These are phyloP conservation scores for Nycticorax nycticorax DNA, from an alignment of 2,113 vertebrate species.

Conservation along the genomic window DNA sequence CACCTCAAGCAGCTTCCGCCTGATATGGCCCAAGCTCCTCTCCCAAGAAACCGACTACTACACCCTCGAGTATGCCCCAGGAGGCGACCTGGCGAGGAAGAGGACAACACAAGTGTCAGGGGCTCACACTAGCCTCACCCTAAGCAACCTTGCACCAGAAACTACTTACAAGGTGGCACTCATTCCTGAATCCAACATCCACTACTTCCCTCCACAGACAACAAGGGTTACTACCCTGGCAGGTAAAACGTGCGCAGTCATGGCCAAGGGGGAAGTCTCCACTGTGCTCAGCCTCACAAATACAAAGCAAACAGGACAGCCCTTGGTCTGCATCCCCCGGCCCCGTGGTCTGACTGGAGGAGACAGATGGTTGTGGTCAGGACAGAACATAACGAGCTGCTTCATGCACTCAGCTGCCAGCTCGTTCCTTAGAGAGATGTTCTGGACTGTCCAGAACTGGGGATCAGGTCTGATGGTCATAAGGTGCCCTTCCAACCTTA, in stretches of 20 bases:
- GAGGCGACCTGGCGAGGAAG: not conserved
- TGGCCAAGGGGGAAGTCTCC: too few species aligned
- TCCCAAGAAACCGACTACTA: conserved; percentile 78
- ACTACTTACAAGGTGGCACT: conserved; percentile 86
- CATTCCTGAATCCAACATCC: conserved; percentile 81
- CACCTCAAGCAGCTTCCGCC: conserved; percentile 79
- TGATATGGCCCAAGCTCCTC: conserved; percentile 86
- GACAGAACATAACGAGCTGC: not conserved
- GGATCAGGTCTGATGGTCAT: not conserved
- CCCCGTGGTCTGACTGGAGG: too few species aligned
- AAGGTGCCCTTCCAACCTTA: not conserved
- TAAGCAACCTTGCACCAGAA: conserved; percentile 78
- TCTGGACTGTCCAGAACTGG: not conserved
- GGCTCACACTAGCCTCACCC: conserved; percentile 68
- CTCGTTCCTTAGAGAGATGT: not conserved
- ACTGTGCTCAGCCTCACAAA: not conserved
- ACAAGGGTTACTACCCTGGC: conserved; percentile 82
- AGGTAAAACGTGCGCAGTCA: conserved; percentile 59
- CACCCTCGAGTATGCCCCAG: conserved; percentile 77
- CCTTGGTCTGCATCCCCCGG: not conserved
- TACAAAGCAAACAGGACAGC: not conserved
- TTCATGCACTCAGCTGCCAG: not conserved
- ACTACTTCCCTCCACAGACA: conserved; percentile 73
- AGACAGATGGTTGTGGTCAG: not conserved
- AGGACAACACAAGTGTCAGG: conserved; percentile 73